phyloP scores from a whole-genome alignment of 1,140 invertebrate species.

The Cherax destructor region DNA sequence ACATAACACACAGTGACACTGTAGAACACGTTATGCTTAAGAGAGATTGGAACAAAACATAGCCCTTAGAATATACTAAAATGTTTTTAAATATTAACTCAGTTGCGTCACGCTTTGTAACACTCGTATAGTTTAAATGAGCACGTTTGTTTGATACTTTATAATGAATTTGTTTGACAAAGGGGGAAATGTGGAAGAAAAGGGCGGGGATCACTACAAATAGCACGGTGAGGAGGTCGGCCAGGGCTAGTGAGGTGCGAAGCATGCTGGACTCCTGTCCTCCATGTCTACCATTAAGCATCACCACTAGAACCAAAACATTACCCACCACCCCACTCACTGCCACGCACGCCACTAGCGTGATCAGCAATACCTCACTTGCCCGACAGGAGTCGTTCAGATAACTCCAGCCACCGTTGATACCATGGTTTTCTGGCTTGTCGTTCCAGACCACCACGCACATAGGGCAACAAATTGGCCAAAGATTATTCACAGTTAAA shows the following conservation, averaged over 20 bases:
- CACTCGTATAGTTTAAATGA: neutral
- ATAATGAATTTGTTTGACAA: neutral
- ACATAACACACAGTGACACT: neutral
- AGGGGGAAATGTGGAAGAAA: neutral
- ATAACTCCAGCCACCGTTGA: neutral
- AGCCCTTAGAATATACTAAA: neutral
- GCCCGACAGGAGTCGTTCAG: neutral
- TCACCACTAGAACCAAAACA: neutral
- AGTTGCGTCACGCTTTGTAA: neutral
- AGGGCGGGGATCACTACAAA: neutral
- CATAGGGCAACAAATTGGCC: neutral
- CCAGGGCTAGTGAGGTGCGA: neutral
- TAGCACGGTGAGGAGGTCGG: neutral
- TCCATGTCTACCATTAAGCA: neutral
- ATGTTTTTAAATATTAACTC: neutral
- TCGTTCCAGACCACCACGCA: neutral
- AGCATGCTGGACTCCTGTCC: neutral
- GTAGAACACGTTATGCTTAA: neutral
- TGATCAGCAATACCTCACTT: neutral
- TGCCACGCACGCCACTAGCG: neutral
- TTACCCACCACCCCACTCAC: neutral
- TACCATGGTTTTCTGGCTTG: neutral
- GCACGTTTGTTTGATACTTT: too few species aligned
- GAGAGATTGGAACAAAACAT: neutral
- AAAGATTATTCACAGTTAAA: neutral